Conservation (phyloP, 2,888 invertebrate species). For the Cecidostiba fungosa region DNA sequence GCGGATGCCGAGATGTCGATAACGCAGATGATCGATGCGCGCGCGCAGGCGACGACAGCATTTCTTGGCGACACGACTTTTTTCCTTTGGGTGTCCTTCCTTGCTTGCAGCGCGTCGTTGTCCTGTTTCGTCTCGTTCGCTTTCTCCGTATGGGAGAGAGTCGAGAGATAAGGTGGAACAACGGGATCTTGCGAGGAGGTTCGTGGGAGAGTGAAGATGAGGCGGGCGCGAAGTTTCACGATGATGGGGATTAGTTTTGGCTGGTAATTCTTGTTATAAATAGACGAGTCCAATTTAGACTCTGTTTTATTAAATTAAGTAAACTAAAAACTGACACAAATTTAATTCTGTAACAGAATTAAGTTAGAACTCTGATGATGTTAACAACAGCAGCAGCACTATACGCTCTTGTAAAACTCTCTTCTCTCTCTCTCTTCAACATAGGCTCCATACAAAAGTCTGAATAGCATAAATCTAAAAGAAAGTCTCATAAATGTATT, state of each 20-base stretch:
- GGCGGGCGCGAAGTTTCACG: background rate
- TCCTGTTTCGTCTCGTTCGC: background rate
- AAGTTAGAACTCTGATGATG: background rate
- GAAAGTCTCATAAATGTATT: background rate
- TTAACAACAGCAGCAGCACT: too few relatives aligned
- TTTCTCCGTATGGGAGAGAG: background rate
- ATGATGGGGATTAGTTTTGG: background rate
- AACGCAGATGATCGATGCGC: slow-evolving; percentile 79
- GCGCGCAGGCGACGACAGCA: slow-evolving; percentile 63
- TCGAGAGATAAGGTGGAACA: slow-evolving; percentile 21
- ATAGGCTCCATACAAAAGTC: background rate
- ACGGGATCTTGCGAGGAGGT: slow-evolving; percentile 18
- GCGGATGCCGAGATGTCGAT: slow-evolving; percentile 75
- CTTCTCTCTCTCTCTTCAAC: too few relatives aligned
- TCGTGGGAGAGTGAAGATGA: background rate
- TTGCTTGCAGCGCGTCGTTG: background rate
- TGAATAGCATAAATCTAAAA: background rate
- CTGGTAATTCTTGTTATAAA: too few relatives aligned
- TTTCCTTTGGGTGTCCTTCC: background rate
- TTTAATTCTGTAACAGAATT: too few relatives aligned
- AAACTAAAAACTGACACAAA: too few relatives aligned
- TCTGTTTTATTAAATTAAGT: too few relatives aligned
- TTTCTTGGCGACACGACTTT: background rate
- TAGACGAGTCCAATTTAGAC: too few relatives aligned
- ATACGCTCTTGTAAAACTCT: too few relatives aligned